Evolutionary conservation across 2,888 invertebrate species (phyloP).

Genomic region (Sylvicola cinctus): DNA sequence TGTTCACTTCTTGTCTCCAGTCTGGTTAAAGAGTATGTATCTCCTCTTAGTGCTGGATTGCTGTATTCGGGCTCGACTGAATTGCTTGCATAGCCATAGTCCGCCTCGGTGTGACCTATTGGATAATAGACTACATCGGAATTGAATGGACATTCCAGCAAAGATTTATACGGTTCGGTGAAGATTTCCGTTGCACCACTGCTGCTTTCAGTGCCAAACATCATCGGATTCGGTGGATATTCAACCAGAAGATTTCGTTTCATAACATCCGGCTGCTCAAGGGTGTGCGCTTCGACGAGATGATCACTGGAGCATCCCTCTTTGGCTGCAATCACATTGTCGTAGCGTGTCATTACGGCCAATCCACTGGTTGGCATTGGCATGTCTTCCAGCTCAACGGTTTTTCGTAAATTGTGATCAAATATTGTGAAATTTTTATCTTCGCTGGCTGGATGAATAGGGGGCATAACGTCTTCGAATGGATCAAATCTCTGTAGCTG

Average conservation of each 20-base stretch:
- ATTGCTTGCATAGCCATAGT: too few species aligned
- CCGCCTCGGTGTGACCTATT: too few species aligned
- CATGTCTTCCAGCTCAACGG: constrained; percentile 5
- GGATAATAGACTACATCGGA: too few species aligned
- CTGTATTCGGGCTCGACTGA: too few species aligned
- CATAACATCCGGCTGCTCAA: too few species aligned
- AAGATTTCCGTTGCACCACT: constrained; percentile 14
- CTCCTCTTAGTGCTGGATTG: background rate
- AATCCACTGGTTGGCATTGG: constrained; percentile 7
- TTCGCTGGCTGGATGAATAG: too few species aligned
- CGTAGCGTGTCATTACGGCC: constrained; percentile 9
- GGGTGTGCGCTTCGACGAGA: background rate
- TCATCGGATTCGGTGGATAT: too few species aligned
- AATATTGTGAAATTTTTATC: constrained; percentile 5
- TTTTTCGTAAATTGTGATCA: constrained; percentile 6
- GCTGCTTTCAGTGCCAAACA: too few species aligned
- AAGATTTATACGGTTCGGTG: constrained; percentile 22
- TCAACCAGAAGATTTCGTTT: too few species aligned
- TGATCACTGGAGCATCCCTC: too few species aligned
- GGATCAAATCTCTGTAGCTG: background rate
- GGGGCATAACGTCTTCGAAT: background rate
- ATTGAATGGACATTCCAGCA: constrained; percentile 10
- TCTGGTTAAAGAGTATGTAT: constrained; percentile 17
- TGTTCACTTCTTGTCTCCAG: constrained; percentile 20
- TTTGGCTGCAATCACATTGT: constrained; percentile 4